These are phyloP conservation scores for Cygnus buccinator DNA, from an alignment of 2,113 vertebrate species.

Conservation along the genomic window DNA sequence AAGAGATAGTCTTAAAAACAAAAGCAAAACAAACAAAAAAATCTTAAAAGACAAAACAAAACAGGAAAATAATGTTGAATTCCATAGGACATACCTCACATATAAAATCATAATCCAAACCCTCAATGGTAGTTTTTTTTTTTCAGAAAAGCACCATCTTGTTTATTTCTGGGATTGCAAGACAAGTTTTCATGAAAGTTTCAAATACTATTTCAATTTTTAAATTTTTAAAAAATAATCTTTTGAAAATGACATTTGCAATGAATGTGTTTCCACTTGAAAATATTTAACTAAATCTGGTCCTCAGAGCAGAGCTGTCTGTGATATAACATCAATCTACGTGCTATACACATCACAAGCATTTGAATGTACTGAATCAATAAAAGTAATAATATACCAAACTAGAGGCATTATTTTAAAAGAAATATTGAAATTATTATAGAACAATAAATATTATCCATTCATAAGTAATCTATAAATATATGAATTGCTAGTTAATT, in stretches of 20 bases:
- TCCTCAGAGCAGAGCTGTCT: neutral
- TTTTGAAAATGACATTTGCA: neutral
- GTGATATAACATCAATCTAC: neutral
- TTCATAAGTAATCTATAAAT: neutral
- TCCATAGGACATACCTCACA: neutral
- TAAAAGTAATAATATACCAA: neutral
- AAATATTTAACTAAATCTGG: neutral
- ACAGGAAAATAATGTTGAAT: neutral
- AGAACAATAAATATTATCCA: neutral
- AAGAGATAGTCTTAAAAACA: neutral
- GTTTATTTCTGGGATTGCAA: neutral
- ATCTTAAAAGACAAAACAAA: neutral
- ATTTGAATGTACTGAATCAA: neutral
- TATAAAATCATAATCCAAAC: neutral
- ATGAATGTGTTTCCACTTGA: neutral
- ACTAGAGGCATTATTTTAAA: neutral
- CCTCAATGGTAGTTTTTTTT: neutral
- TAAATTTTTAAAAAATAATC: neutral
- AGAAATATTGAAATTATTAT: neutral
- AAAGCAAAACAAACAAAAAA: neutral
- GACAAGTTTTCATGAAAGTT: neutral
- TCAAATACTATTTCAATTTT: neutral
- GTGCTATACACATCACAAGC: neutral
- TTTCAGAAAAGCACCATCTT: neutral
- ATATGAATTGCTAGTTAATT: neutral